Percentiles rank a stretch among this genome's conserved stretches.
phyloP scores from a whole-genome alignment of 2,113 vertebrate genomes.

The Nothocercus nigrocapillus region DNA sequence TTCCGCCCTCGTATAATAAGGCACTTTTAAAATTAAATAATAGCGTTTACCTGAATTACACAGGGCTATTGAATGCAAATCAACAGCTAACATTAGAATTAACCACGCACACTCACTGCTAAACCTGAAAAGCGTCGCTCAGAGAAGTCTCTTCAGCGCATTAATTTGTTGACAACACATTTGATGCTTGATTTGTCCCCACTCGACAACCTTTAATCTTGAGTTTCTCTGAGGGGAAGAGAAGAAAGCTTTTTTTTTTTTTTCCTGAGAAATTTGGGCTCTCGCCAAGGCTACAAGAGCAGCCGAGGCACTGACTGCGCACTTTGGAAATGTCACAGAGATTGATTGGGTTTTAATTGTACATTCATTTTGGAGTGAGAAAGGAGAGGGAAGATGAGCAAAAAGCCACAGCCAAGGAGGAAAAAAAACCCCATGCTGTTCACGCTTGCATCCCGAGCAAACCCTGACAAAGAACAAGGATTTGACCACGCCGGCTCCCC shows the following conservation, averaged over 20 bases:
- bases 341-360: constrained; percentile 39
- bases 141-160: not conserved
- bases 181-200: constrained; percentile 51
- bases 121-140: not conserved
- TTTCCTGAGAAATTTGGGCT: not conserved
- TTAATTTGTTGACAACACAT: constrained; percentile 42
- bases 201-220: constrained; percentile 52
- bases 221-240: constrained; percentile 33
- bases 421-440: not conserved
- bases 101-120: not conserved
- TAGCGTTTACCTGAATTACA: not conserved
- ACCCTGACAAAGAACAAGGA: not conserved
- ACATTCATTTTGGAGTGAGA: constrained; percentile 6
- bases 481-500: not conserved
- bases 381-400: not conserved
- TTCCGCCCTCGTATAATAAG: not conserved
- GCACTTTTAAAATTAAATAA: not conserved
- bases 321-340: constrained; percentile 23
- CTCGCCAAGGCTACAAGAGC: constrained; percentile 6
- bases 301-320: not conserved
- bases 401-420: not conserved
- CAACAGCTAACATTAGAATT: not conserved
- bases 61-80: not conserved
- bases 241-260: not conserved
- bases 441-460: not conserved